A percentile compares a stretch with the other conserved stretches of the same genome.
phyloP scores from a whole-genome alignment of 2,888 invertebrate genomes.

The Parthenolecanium corni region DNA sequence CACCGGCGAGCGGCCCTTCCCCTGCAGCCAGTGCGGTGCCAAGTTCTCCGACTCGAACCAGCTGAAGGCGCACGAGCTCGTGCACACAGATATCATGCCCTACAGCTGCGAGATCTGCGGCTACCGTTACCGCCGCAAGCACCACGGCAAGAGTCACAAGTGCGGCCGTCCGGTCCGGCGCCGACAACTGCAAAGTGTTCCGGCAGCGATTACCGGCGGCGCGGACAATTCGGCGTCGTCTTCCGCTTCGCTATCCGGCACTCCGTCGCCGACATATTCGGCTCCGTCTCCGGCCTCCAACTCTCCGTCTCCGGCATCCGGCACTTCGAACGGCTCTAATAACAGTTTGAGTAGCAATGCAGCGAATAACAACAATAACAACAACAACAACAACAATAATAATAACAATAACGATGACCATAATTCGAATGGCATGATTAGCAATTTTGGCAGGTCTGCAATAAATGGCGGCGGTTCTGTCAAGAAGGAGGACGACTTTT shows the following conservation, averaged over 20 bases:
- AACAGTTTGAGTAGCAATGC: no score
- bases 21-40: slow-evolving; percentile 64
- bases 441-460: slow-evolving; percentile 34
- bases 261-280: slow-evolving; percentile 38
- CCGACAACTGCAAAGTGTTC: no score
- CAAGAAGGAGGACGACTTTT: neutral
- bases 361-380: neutral
- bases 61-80: slow-evolving; percentile 75
- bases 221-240: slow-evolving; percentile 15
- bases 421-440: slow-evolving; percentile 32
- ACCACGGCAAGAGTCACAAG: slow-evolving; percentile 49
- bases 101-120: slow-evolving; percentile 70
- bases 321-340: no score
- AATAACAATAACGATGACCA: slow-evolving; percentile 1
- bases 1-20: slow-evolving; percentile 55
- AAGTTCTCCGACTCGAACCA: slow-evolving; percentile 87
- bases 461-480: no score
- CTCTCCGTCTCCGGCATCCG: no score
- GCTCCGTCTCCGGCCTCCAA: no score
- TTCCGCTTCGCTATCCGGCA: neutral
- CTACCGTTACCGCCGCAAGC: slow-evolving; percentile 68
- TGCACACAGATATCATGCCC: slow-evolving; percentile 83
- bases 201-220: slow-evolving; percentile 17
- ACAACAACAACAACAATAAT: neutral
- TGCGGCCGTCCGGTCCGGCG: neutral